phyloP scores from a whole-genome alignment of 2,113 vertebrate genomes.

The Cryptotis parvus region DNA sequence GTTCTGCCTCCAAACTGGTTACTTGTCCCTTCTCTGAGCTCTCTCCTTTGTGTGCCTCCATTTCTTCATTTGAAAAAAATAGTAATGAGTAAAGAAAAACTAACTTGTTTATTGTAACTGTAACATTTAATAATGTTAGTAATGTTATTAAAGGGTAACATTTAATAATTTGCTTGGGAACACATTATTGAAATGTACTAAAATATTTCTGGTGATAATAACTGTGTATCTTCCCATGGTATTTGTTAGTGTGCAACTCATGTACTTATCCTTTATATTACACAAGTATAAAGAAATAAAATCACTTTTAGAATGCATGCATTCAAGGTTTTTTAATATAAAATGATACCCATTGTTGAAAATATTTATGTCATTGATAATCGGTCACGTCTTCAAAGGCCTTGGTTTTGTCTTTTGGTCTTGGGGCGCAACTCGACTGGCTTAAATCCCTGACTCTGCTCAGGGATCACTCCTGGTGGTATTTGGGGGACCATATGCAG shows the following conservation, averaged over 20 bases:
- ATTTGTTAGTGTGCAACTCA: not conserved
- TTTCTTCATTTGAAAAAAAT: not conserved
- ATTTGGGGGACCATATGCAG: too few relatives aligned
- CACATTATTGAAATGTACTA: not conserved
- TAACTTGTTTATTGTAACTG: not conserved
- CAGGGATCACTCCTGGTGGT: too few relatives aligned
- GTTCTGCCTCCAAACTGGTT: not conserved
- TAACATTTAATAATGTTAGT: not conserved
- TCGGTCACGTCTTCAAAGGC: not conserved
- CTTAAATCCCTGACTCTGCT: too few relatives aligned
- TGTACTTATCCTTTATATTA: not conserved
- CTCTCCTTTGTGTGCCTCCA: not conserved
- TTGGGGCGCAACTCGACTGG: too few relatives aligned
- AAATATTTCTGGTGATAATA: not conserved
- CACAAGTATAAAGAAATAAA: not conserved
- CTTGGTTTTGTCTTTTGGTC: too few relatives aligned
- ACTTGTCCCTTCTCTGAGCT: not conserved
- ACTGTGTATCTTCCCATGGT: not conserved
- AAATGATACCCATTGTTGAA: conserved; percentile 7
- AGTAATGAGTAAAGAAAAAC: too few relatives aligned
- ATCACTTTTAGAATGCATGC: conserved; percentile 23
- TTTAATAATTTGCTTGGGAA: not conserved
- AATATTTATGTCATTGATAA: not conserved
- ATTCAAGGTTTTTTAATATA: conserved; percentile 35
- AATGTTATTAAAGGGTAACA: too few relatives aligned